Percentiles rank a stretch among this genome's conserved stretches.
These are phyloP conservation scores for Amia ocellicauda DNA, from an alignment of 2,113 vertebrate species.

Conservation along the genomic window DNA sequence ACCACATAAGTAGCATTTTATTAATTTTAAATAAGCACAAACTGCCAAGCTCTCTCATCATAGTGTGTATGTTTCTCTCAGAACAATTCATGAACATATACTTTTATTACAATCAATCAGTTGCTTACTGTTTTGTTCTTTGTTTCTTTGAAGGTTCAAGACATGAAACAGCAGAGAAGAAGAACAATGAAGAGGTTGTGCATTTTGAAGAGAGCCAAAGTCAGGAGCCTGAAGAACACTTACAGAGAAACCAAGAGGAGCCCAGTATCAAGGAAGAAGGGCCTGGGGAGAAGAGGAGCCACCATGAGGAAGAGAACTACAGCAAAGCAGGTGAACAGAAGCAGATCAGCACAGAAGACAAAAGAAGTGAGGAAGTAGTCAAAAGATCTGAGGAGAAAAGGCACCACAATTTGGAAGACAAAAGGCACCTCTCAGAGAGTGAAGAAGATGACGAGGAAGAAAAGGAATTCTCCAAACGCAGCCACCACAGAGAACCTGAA, in stretches of 20 bases:
- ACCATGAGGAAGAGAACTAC: constrained; percentile 48
- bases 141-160: constrained; percentile 61
- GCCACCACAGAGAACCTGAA: constrained; percentile 4
- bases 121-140: too few relatives aligned
- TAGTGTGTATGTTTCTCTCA: too few relatives aligned
- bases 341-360: constrained; percentile 30
- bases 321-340: constrained; percentile 55
- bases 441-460: constrained; percentile 17
- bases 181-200: constrained; percentile 44
- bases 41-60: too few relatives aligned
- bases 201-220: constrained; percentile 51
- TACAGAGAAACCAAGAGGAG: constrained; percentile 36
- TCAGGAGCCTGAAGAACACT: constrained; percentile 45
- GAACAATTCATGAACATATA: too few relatives aligned
- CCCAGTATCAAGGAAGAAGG: constrained; percentile 41
- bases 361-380: constrained; percentile 12
- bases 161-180: constrained; percentile 62
- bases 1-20: too few relatives aligned
- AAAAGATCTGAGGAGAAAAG: constrained; percentile 1
- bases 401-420: constrained; percentile 29
- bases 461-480: constrained; percentile 17
- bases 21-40: too few relatives aligned
- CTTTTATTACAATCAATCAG: too few relatives aligned
- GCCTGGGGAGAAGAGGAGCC: constrained; percentile 37
- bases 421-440: constrained; percentile 24